A percentile compares a stretch with the other conserved stretches of the same genome.
Evolutionary conservation across 2,888 invertebrate species (phyloP).

Genomic region (Fabriciana adippe): DNA sequence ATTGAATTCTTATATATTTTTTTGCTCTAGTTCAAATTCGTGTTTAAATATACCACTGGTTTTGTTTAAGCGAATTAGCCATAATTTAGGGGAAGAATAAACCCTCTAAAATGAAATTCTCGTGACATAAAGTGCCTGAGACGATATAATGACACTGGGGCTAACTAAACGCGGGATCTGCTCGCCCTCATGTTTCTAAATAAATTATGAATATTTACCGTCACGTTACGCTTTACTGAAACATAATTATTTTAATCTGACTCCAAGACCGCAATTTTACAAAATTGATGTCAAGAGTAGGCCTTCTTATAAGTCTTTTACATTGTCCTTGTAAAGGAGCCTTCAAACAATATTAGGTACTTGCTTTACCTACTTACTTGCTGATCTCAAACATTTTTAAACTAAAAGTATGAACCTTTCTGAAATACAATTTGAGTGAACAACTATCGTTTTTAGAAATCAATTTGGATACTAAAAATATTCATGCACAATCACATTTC

Average conservation of each 20-base stretch:
- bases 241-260: conserved; percentile 76
- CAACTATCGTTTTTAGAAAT: background rate
- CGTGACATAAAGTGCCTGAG: conserved; percentile 67
- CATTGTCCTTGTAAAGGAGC: conserved; percentile 38
- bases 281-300: conserved; percentile 67
- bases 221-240: conserved; percentile 70
- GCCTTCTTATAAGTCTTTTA: conserved; percentile 45
- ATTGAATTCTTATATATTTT: conserved; percentile 8
- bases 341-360: conserved; percentile 36
- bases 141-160: conserved; percentile 59
- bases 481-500: conserved; percentile 35
- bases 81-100: conserved; percentile 59
- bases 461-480: conserved; percentile 16
- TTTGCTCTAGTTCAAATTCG: conserved; percentile 20
- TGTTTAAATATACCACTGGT: conserved; percentile 49
- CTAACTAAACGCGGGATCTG: conserved; percentile 56
- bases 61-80: conserved; percentile 59
- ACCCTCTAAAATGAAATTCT: conserved; percentile 70
- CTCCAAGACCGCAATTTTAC: conserved; percentile 65
- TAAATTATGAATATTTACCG: conserved; percentile 78
- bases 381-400: conserved; percentile 14
- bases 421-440: too few species aligned
- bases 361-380: conserved; percentile 31
- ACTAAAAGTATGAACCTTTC: too few species aligned
- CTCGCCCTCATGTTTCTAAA: conserved; percentile 72